Conservation (phyloP, 1,140 invertebrate species). For the Limonius californicus region DNA sequence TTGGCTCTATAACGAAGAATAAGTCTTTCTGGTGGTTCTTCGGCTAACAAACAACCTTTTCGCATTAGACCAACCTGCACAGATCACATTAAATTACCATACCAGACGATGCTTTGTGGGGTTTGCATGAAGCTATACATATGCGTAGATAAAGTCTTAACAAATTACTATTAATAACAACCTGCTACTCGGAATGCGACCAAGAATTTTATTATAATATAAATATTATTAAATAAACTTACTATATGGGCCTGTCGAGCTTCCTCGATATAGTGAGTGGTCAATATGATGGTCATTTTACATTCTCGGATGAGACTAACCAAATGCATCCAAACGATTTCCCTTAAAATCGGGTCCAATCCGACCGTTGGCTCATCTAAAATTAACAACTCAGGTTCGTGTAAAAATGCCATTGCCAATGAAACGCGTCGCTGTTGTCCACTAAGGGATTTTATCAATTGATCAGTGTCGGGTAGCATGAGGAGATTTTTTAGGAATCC, state of each 20-base stretch:
- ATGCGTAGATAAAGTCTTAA: too few relatives aligned
- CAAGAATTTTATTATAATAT: conserved; percentile 9
- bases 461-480: neutral
- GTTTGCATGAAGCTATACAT: too few relatives aligned
- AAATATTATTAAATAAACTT: conserved; percentile 37
- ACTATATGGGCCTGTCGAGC: conserved; percentile 79
- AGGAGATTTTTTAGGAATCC: neutral
- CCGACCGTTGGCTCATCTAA: conserved; percentile 93
- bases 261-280: conserved; percentile 95
- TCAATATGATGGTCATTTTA: conserved; percentile 77
- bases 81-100: too few relatives aligned
- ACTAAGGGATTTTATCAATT: conserved; percentile 47
- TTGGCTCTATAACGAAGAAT: conserved; percentile 72
- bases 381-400: conserved; percentile 83
- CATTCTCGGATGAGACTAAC: conserved; percentile 65
- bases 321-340: conserved; percentile 83
- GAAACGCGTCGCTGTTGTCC: conserved; percentile 86
- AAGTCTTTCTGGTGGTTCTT: conserved; percentile 79
- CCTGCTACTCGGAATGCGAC: too few relatives aligned
- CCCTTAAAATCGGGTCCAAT: conserved; percentile 82
- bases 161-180: too few relatives aligned
- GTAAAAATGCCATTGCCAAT: conserved; percentile 80
- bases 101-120: too few relatives aligned
- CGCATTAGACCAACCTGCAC: conserved; percentile 89
- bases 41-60: conserved; percentile 83